Conservation (phyloP, 2,888 invertebrate genomes). For the Catotricha subobsoleta region DNA sequence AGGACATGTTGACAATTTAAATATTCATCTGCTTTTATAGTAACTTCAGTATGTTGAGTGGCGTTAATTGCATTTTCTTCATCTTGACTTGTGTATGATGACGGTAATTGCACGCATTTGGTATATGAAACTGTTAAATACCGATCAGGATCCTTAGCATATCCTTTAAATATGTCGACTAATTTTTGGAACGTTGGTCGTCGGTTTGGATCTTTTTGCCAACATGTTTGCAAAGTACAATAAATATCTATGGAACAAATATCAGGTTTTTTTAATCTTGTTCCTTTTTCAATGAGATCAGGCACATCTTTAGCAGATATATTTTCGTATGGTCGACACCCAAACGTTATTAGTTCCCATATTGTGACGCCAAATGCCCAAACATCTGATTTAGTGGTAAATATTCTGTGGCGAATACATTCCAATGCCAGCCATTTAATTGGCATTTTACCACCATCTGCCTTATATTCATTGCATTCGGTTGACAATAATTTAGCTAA, state of each 20-base stretch:
- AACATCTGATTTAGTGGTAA: slow-evolving; percentile 95
- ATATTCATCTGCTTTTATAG: too few species aligned
- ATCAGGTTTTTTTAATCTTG: slow-evolving; percentile 78
- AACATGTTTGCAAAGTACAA: slow-evolving; percentile 92
- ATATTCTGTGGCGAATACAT: slow-evolving; percentile 87
- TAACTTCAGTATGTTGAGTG: too few species aligned
- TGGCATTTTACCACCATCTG: slow-evolving; percentile 94
- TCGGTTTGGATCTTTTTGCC: slow-evolving; percentile 92
- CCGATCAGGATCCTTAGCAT: slow-evolving; percentile 88
- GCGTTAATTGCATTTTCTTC: slow-evolving; percentile 37
- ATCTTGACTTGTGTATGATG: slow-evolving; percentile 42
- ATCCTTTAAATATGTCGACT: slow-evolving; percentile 84
- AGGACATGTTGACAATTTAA: too few species aligned
- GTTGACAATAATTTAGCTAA: slow-evolving; percentile 87
- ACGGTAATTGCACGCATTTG: slow-evolving; percentile 58
- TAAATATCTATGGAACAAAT: slow-evolving; percentile 94
- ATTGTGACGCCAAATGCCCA: slow-evolving; percentile 99
- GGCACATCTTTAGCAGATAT: slow-evolving; percentile 84
- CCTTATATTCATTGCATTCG: slow-evolving; percentile 91
- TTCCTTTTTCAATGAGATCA: slow-evolving; percentile 81
- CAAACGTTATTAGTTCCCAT: slow-evolving; percentile 95
- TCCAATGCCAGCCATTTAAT: slow-evolving; percentile 98
- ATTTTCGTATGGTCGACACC: slow-evolving; percentile 83
- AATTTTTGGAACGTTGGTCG: slow-evolving; percentile 87
- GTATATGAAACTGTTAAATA: slow-evolving; percentile 81